phyloP scores from a whole-genome alignment of 2,888 invertebrate species.

The Strigamia crassipes region DNA sequence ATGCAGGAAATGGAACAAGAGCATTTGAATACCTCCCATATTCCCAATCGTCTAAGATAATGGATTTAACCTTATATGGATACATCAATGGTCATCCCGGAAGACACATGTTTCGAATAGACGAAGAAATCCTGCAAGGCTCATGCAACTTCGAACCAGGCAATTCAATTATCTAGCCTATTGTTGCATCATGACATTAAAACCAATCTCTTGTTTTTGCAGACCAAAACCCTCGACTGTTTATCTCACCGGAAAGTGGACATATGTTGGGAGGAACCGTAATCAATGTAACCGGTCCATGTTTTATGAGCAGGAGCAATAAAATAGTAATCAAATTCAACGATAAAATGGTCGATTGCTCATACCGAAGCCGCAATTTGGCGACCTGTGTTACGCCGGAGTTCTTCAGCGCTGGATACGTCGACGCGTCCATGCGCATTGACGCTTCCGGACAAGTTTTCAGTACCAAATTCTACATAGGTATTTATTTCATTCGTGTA shows the following conservation, averaged over 20 bases:
- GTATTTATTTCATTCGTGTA: slow-evolving; percentile 67
- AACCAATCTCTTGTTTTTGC: no score
- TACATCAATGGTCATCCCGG: slow-evolving; percentile 87
- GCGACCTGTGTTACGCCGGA: slow-evolving; percentile 92
- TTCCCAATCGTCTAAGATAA: slow-evolving; percentile 81
- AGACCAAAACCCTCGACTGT: slow-evolving; percentile 77
- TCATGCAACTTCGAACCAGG: slow-evolving; percentile 69
- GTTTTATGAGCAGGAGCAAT: slow-evolving; percentile 65
- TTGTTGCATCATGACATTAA: no score
- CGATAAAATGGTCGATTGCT: slow-evolving; percentile 47
- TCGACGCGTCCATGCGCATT: slow-evolving; percentile 82
- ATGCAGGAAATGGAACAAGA: slow-evolving; percentile 92
- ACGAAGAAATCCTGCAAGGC: slow-evolving; percentile 90
- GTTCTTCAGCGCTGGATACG: slow-evolving; percentile 86
- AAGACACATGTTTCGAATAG: slow-evolving; percentile 90
- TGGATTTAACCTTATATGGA: slow-evolving; percentile 81
- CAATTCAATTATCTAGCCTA: slow-evolving; percentile 51
- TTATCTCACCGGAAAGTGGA: slow-evolving; percentile 90
- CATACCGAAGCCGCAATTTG: slow-evolving; percentile 67
- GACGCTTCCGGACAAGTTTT: slow-evolving; percentile 81
- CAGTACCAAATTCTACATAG: slow-evolving; percentile 88
- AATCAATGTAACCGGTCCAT: slow-evolving; percentile 95
- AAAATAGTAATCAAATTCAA: slow-evolving; percentile 44
- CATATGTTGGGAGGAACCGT: slow-evolving; percentile 97
- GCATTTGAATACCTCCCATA: slow-evolving; percentile 87